Conservation (phyloP, 1,140 invertebrate species). For the Macrotrachela quadricornifera region DNA sequence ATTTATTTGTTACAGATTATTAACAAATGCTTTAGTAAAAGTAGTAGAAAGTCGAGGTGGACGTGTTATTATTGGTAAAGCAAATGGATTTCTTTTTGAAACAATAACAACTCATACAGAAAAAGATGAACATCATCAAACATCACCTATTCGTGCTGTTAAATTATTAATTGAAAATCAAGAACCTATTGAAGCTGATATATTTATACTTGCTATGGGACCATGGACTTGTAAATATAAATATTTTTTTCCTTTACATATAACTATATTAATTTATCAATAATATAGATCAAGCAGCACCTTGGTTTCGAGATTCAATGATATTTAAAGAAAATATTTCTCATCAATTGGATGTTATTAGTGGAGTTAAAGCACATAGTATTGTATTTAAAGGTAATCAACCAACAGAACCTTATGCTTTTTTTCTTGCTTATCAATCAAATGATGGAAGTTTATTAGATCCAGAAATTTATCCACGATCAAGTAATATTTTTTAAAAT, state of each 20-base stretch:
- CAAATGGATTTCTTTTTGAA: neutral
- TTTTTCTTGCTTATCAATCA: neutral
- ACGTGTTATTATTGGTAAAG: neutral
- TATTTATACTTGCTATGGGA: slow-evolving; percentile 3
- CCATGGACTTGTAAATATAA: slow-evolving; percentile 1
- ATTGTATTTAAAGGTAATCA: neutral
- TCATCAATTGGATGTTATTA: neutral
- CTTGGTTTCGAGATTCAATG: neutral
- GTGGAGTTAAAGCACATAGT: neutral
- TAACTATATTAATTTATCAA: too few species aligned
- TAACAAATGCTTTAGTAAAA: too few species aligned
- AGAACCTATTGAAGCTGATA: neutral
- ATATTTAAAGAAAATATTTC: neutral
- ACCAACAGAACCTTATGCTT: neutral
- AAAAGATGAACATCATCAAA: too few species aligned
- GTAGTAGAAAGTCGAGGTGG: neutral
- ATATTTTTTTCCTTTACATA: neutral
- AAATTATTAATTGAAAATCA: too few species aligned
- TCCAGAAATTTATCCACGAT: slow-evolving; percentile 8
- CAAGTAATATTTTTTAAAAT: neutral
- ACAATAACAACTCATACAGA: too few species aligned
- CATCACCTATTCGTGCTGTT: too few species aligned
- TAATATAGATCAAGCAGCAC: neutral
- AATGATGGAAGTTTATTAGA: neutral
- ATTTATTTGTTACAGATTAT: too few species aligned